Evolutionary conservation across 2,888 invertebrate species (phyloP), one percentile per base, ranked within the genome.

Genomic region (Plagodis dolabraria): DNA sequence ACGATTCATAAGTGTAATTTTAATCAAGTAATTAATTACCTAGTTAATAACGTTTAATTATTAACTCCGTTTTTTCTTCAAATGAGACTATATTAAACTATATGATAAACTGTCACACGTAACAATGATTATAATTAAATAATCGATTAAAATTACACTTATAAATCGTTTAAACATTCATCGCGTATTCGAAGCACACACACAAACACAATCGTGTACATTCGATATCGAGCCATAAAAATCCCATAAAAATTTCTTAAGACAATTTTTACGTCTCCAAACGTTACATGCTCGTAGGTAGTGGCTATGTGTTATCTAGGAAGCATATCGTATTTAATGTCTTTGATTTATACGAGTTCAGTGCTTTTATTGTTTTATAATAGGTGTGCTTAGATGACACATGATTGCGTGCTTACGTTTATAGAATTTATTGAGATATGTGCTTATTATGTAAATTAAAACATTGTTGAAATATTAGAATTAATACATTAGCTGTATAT

Each of bases 281-380:
- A 52, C 22, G 22, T 22, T 52, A 57, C 22, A 47, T 53, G 58
- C 56, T 36, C 7, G 48, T 60, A 57, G 49, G 51, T n/a, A 49
- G 51, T 34, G 42, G 50, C 57, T 11, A 40, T 9, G 48, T 60
- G 61, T 75, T 78, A 77, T 79, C 75, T 69, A 9, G n/a, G 9
- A 53, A 47, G 57, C 66, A 72, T 71, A 77, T 79, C 75, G 47
- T 59, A 63, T 69, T 74, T 74, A 77, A 77, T 74, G 69, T 69
- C 22, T 50, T 54, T 76, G 73, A 77, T 79, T 77, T 80, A 78
- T 73, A 68, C 47, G 56, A 44, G 63, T 69, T 63, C 50, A 50
- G 45, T 47, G 35, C 47, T 76, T 80, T 80, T 82, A 79, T 77
- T 77, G 64, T 72, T 68, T 64, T 59, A 71, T 71, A 71, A 74